These are phyloP conservation scores for Rhogogaster chlorosoma DNA, from an alignment of 2,888 invertebrate species.

Conservation along the genomic window DNA sequence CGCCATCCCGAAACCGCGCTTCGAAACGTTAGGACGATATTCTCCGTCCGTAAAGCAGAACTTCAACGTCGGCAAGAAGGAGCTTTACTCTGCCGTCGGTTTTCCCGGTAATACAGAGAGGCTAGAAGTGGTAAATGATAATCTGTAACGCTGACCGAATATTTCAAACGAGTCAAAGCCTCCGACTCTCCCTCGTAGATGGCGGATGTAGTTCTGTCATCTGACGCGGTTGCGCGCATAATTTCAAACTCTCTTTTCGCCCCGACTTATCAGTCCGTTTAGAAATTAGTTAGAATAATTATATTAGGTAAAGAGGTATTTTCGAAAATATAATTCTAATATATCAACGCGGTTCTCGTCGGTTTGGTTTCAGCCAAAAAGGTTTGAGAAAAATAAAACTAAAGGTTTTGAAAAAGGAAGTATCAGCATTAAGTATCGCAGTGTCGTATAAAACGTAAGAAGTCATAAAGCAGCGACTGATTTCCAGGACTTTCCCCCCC, in stretches of 20 bases:
- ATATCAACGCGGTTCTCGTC: not conserved
- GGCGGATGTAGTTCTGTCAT: not conserved
- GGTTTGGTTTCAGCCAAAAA: not conserved
- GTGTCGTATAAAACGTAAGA: not conserved
- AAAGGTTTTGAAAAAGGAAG: not conserved
- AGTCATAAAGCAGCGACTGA: constrained; percentile 1
- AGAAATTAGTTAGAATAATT: not conserved
- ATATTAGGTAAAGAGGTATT: not conserved
- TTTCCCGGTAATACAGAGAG: not conserved
- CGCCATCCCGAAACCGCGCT: not conserved
- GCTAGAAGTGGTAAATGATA: not conserved
- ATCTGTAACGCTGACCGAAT: not conserved
- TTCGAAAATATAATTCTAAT: not conserved
- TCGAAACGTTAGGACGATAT: not conserved
- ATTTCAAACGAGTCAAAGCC: not conserved
- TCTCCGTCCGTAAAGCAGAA: not conserved
- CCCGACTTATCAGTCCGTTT: not conserved
- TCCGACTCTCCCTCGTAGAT: not conserved
- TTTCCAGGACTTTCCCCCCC: not conserved
- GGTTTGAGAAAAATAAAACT: not conserved
- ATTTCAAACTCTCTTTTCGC: not conserved
- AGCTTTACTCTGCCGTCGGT: not conserved
- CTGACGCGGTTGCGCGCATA: not conserved
- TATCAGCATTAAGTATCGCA: not conserved
- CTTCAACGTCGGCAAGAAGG: not conserved